Conservation (phyloP, 2,797 vertebrate species). For the Enteromius fasciolatus region DNA sequence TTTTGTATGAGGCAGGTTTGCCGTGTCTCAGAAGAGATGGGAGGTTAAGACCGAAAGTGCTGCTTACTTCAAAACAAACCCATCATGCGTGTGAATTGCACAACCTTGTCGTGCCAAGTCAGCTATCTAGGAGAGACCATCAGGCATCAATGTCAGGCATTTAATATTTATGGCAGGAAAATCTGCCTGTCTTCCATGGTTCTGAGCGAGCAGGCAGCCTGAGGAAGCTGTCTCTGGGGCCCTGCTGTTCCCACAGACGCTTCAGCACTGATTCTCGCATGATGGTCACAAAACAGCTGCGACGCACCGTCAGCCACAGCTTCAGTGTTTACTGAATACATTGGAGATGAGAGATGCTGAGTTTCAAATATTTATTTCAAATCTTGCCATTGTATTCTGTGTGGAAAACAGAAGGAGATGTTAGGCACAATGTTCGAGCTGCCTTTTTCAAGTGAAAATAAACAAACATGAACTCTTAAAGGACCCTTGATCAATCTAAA, state of each 20-base stretch:
- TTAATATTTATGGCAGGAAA: constrained; percentile 58
- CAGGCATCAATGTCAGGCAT: constrained; percentile 52
- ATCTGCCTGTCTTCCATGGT: constrained; percentile 41
- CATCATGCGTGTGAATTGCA: constrained; percentile 5
- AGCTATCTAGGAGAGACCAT: constrained; percentile 11
- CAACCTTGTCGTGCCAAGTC: constrained; percentile 10
- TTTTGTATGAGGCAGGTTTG: not conserved
- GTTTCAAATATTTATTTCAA: not conserved
- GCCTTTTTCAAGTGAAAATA: not conserved
- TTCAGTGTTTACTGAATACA: not conserved
- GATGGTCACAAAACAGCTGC: constrained; percentile 36
- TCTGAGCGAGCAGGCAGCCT: constrained; percentile 21
- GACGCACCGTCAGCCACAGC: not conserved
- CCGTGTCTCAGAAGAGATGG: not conserved
- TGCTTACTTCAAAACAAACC: constrained; percentile 41
- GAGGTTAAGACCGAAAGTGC: constrained; percentile 10
- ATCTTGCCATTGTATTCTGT: not conserved
- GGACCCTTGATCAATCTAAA: not conserved
- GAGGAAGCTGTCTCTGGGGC: constrained; percentile 33
- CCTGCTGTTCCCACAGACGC: constrained; percentile 15
- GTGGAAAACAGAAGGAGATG: not conserved
- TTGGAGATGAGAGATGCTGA: not conserved
- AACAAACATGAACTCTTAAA: not conserved
- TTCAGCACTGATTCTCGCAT: constrained; percentile 25
- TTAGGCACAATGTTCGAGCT: not conserved